phyloP scores from a whole-genome alignment of 2,888 invertebrate genomes.

The Ornithoptera priamus region DNA sequence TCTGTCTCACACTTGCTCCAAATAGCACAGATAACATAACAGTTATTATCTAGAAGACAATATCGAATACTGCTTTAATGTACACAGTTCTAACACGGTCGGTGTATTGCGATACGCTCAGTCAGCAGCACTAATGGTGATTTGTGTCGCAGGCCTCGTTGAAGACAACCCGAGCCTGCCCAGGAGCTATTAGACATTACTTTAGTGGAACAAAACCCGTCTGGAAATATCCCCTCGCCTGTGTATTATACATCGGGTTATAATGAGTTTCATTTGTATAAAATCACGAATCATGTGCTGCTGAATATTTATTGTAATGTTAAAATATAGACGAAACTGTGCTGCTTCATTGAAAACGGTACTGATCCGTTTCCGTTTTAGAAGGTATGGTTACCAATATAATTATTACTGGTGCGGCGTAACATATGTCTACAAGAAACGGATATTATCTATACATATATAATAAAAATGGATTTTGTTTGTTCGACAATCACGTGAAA shows the following conservation, averaged over 20 bases:
- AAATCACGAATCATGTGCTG: no score
- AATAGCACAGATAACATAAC: neutral
- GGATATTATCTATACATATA: no score
- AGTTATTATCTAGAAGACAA: neutral
- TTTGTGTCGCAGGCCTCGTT: constrained; percentile 71
- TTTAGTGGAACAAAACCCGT: neutral
- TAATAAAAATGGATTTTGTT: no score
- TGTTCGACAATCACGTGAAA: no score
- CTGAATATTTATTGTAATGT: no score
- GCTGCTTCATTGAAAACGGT: no score
- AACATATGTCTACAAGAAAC: no score
- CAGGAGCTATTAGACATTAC: constrained; percentile 3
- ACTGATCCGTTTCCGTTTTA: no score
- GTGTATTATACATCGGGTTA: neutral
- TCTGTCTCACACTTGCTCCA: neutral
- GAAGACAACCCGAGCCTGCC: constrained; percentile 54
- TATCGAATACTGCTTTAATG: neutral
- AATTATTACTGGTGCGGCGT: no score
- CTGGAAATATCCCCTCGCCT: neutral
- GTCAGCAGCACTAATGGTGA: constrained; percentile 65
- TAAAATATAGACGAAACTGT: no score
- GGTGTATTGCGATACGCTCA: constrained; percentile 45
- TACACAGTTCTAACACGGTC: constrained; percentile 15
- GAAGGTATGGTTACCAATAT: no score
- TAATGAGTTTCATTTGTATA: neutral